Conservation (phyloP, 2,113 vertebrate genomes). For the Trematomus loennbergii region DNA sequence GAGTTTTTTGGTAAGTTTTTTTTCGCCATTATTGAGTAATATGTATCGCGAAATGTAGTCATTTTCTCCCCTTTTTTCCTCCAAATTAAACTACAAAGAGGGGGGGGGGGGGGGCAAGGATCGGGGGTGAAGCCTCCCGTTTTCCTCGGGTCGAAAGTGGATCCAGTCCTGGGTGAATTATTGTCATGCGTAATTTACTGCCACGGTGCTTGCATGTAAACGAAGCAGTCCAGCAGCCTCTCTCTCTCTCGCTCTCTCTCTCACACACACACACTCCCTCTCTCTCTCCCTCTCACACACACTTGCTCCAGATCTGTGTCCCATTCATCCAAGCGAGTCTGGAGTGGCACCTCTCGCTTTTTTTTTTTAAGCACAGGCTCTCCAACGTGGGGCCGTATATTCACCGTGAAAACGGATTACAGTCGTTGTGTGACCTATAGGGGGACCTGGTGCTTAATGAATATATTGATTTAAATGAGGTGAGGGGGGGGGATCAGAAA, state of each 20-base stretch:
- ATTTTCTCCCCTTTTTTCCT: background rate
- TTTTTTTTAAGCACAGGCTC: slow-evolving; percentile 44
- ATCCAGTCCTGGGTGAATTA: slow-evolving; percentile 67
- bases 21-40: background rate
- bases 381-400: slow-evolving; percentile 59
- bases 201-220: slow-evolving; percentile 64
- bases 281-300: slow-evolving; percentile 33
- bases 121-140: slow-evolving; percentile 13
- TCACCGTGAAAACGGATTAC: slow-evolving; percentile 81
- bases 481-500: background rate
- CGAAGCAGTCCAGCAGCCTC: slow-evolving; percentile 44
- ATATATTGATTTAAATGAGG: slow-evolving; percentile 73
- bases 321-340: slow-evolving; percentile 40
- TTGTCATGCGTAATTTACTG: slow-evolving; percentile 71
- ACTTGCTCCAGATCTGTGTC: slow-evolving; percentile 70
- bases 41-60: background rate
- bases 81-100: slow-evolving; percentile 10
- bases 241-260: background rate
- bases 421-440: slow-evolving; percentile 75
- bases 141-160: slow-evolving; percentile 45
- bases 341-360: slow-evolving; percentile 55
- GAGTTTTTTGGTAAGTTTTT: slow-evolving; percentile 30
- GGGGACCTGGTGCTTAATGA: slow-evolving; percentile 76
- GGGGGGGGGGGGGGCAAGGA: background rate
- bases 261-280: slow-evolving; percentile 29